A percentile compares a stretch with the other conserved stretches of the same genome.
phyloP scores from a whole-genome alignment of 37 sponge, comb jelly and placozoan species.

The Crambe crambe region DNA sequence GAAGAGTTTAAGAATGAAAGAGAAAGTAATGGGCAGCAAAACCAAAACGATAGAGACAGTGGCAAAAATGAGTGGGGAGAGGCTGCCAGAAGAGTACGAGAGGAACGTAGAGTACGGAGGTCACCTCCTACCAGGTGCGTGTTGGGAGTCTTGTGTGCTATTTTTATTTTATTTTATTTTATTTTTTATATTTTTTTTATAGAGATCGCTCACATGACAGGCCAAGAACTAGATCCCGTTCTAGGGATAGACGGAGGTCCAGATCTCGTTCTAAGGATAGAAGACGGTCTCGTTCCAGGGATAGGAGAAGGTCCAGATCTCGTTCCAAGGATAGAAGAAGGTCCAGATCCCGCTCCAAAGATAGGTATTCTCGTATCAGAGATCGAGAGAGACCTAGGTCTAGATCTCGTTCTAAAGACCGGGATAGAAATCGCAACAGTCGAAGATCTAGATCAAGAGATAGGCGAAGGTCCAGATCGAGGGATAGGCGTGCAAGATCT shows the following conservation, averaged over 20 bases:
- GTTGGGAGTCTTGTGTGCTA: not conserved
- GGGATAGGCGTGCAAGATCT: constrained; percentile 32
- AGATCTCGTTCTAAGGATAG: constrained; percentile 30
- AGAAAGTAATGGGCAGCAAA: not conserved
- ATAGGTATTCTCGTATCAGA: not conserved
- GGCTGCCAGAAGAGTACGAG: constrained; percentile 35
- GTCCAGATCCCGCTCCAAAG: constrained; percentile 8
- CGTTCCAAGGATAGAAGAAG: constrained; percentile 28
- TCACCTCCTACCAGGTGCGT: constrained; percentile 30
- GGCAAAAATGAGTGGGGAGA: constrained; percentile 43
- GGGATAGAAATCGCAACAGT: not conserved
- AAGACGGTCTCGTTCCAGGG: constrained; percentile 25
- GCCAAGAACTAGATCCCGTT: not conserved
- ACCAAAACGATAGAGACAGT: not conserved
- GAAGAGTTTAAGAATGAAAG: not conserved
- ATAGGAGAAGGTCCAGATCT: constrained; percentile 7
- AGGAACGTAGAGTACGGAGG: no score
- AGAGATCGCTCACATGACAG: not conserved
- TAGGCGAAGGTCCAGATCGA: constrained; percentile 12
- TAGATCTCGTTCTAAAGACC: constrained; percentile 28
- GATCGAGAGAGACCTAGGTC: constrained; percentile 13
- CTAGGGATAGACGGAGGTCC: constrained; percentile 11
- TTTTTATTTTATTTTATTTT: not conserved
- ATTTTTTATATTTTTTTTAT: not conserved
- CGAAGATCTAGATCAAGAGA: constrained; percentile 39